Conservation (phyloP, 2,797 vertebrate species). For the Sciurus vulgaris region DNA sequence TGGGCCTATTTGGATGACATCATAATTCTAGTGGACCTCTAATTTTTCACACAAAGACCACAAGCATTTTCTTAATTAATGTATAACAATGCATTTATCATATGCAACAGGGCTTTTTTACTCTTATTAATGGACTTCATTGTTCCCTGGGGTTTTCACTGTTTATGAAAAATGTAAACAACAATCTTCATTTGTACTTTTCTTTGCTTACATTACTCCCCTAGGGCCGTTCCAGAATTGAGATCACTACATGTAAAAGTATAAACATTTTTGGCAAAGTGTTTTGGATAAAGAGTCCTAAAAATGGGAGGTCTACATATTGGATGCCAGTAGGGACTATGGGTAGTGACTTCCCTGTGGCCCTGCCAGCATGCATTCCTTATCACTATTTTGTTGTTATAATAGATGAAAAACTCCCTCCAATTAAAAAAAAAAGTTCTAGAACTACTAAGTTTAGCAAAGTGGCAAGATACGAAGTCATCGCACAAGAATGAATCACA, state of each 20-base stretch:
- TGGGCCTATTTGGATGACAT: neutral
- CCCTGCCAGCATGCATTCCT: neutral
- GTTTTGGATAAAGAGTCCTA: neutral
- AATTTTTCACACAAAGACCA: neutral
- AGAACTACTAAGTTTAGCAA: neutral
- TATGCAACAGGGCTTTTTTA: neutral
- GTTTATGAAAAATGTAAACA: neutral
- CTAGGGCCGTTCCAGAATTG: neutral
- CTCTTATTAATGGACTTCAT: neutral
- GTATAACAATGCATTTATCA: neutral
- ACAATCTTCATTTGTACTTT: neutral
- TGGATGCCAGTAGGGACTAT: neutral
- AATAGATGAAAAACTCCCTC: neutral
- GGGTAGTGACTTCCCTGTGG: neutral
- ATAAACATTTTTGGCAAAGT: neutral
- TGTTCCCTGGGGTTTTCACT: neutral
- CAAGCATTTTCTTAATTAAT: neutral
- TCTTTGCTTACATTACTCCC: neutral
- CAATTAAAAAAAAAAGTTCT: neutral
- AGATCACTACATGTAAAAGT: neutral
- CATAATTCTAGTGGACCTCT: neutral
- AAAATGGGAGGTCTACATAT: neutral
- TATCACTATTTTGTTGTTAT: neutral
- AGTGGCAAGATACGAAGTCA: neutral
- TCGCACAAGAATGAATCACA: neutral